A percentile compares a stretch with the other conserved stretches of the same genome.
These are phyloP conservation scores for Xestia rhomboidea DNA, from an alignment of 2,888 invertebrate genomes.

Conservation along the genomic window DNA sequence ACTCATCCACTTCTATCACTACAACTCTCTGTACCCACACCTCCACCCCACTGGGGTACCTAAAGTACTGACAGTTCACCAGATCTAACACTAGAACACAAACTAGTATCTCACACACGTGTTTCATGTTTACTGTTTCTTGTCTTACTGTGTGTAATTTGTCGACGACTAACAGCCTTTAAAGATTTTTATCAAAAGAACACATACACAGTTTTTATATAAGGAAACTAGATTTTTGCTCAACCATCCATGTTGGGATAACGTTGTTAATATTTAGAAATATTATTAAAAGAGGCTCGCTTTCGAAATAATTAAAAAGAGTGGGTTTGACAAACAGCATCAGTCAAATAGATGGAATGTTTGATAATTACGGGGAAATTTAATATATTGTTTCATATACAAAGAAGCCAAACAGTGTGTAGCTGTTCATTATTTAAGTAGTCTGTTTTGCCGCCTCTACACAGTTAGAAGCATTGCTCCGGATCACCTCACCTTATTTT, in stretches of 20 bases:
- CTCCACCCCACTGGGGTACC: conserved; percentile 31
- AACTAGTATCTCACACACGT: conserved; percentile 4
- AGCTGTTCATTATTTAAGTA: accelerated
- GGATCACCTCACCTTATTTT: too few relatives aligned
- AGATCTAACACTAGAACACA: conserved; percentile 17
- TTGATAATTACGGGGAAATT: too few relatives aligned
- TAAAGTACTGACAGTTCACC: conserved; percentile 21
- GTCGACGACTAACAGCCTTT: background rate
- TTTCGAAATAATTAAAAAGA: background rate
- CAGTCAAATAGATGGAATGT: background rate
- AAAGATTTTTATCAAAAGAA: background rate
- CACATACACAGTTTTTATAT: background rate
- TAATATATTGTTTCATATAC: too few relatives aligned
- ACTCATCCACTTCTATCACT: conserved; percentile 36
- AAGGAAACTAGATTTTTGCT: conserved; percentile 2
- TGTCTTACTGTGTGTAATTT: background rate
- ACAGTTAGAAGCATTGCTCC: too few relatives aligned
- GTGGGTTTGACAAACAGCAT: background rate
- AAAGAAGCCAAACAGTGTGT: too few relatives aligned
- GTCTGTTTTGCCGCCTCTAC: too few relatives aligned
- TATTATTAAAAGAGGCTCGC: background rate
- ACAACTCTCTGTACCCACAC: conserved; percentile 34
- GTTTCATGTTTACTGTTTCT: conserved; percentile 35
- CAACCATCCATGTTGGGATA: background rate
- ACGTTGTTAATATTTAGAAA: background rate